Evolutionary conservation across 2,113 vertebrate species (phyloP).

Genomic region (Erythrocercus mccallii): DNA sequence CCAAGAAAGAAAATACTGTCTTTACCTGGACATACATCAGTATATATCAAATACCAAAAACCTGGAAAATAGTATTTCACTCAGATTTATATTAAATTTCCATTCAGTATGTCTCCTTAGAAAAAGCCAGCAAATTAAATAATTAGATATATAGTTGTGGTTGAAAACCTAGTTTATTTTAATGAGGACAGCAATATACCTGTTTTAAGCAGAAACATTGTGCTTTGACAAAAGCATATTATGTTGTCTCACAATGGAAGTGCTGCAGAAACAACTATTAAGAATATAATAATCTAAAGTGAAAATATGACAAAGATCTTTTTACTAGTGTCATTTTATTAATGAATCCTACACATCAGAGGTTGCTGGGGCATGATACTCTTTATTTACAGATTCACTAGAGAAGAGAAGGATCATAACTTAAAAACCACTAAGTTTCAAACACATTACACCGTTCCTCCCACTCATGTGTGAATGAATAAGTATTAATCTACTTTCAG

Average conservation of each 20-base stretch:
- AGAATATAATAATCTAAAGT: not conserved
- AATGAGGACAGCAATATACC: constrained; percentile 26
- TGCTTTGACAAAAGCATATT: constrained; percentile 40
- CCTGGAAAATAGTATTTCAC: not conserved
- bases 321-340: not conserved
- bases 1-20: not conserved
- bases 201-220: constrained; percentile 32
- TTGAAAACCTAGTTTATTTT: constrained; percentile 59
- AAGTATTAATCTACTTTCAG: not conserved
- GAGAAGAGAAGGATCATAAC: not conserved
- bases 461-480: not conserved
- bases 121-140: constrained; percentile 37
- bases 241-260: constrained; percentile 12
- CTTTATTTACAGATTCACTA: not conserved
- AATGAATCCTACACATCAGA: not conserved
- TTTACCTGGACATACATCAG: not conserved
- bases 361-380: not conserved
- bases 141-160: not conserved
- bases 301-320: constrained; percentile 1
- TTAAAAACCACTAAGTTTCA: not conserved
- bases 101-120: not conserved
- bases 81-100: not conserved
- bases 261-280: not conserved
- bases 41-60: not conserved
- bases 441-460: not conserved